phyloP scores from a whole-genome alignment of 2,888 invertebrate genomes.

The Perizoma affinitatum region DNA sequence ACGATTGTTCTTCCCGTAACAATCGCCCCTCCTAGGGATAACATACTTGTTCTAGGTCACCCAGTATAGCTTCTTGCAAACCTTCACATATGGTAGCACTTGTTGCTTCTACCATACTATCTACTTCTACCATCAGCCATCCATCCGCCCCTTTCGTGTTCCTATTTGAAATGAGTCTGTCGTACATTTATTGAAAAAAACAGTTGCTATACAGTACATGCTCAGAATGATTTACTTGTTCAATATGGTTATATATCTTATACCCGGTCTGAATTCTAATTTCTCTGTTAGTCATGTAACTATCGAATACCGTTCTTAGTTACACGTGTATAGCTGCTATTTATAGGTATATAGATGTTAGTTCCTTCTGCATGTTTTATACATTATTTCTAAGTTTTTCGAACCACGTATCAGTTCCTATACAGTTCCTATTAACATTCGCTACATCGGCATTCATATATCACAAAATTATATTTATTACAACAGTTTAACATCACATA shows the following conservation, averaged over 20 bases:
- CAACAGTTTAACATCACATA: conserved; percentile 50
- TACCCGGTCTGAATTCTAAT: conserved; percentile 31
- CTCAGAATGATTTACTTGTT: conserved; percentile 33
- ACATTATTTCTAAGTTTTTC: conserved; percentile 11
- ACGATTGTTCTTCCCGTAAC: too few relatives aligned
- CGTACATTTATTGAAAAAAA: conserved; percentile 18
- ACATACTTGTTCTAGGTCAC: background rate
- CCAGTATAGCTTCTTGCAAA: conserved; percentile 7
- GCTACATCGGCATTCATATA: conserved; percentile 33
- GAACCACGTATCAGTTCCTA: background rate
- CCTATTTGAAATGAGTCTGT: conserved; percentile 33
- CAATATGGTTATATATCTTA: conserved; percentile 30
- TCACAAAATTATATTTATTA: conserved; percentile 44
- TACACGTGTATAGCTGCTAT: conserved; percentile 10
- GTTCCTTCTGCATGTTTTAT: conserved; percentile 17
- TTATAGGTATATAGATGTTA: conserved; percentile 9
- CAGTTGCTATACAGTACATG: conserved; percentile 30
- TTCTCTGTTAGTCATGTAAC: conserved; percentile 28
- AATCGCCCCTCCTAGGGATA: too few relatives aligned
- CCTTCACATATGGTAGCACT: conserved; percentile 40
- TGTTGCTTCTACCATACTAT: conserved; percentile 28
- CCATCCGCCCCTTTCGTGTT: conserved; percentile 37
- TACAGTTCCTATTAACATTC: conserved; percentile 21
- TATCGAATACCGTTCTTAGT: conserved; percentile 21
- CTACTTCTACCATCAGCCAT: conserved; percentile 28